Base-by-base conservation (phyloP, 1,140 invertebrate genomes). In the Calycopis cecrops region DNA sequence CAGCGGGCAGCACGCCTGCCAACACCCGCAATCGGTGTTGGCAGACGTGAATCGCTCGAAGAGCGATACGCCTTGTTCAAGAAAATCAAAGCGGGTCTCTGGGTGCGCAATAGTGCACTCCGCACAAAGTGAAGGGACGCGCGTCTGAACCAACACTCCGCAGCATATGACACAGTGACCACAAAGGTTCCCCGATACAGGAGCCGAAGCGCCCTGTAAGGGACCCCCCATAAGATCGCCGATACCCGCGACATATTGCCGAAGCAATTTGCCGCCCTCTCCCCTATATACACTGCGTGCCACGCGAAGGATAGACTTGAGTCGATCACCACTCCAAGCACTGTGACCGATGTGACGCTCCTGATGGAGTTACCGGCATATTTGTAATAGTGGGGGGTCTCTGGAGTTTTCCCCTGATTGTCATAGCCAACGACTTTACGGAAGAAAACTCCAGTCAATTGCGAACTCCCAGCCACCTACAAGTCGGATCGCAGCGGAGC, bases 41-140 rank as follows among this genome's bases (percentile, higher is more conserved):
- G 54, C 21, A 73, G 42, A 2, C 65, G 71, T 7, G 57, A 59
- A 7, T 65, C 58, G 38, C 62, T 63, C 9, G 50, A 42, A 12
- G 71, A 58, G 9, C 73, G 53, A 42, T 75, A 75, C 3, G 72
- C 70, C 50, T 63, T n/a, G n/a, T n/a, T n/a, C n/a, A n/a, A n/a
- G n/a, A n/a, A n/a, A n/a, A n/a, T n/a, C n/a, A n/a, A n/a, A n/a
- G n/a, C n/a, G n/a, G n/a, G n/a, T n/a, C n/a, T n/a, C n/a, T n/a
- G n/a, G n/a, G n/a, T n/a, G n/a, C n/a, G n/a, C n/a, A n/a, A n/a
- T n/a, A n/a, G n/a, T n/a, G n/a, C n/a, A n/a, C n/a, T n/a, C n/a
- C 21, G 21, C 2, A 2, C 21, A 28, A 28, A 2, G 21, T 28
- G 21, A 28, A 6, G 21, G 21, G 21, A 28, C 21, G 21, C 21